Evolutionary conservation across 30 jellyfish, hydroid and myxozoan genomes (phyloP), one percentile per base, ranked within the genome.

Genomic region (Turritopsis rubra): DNA sequence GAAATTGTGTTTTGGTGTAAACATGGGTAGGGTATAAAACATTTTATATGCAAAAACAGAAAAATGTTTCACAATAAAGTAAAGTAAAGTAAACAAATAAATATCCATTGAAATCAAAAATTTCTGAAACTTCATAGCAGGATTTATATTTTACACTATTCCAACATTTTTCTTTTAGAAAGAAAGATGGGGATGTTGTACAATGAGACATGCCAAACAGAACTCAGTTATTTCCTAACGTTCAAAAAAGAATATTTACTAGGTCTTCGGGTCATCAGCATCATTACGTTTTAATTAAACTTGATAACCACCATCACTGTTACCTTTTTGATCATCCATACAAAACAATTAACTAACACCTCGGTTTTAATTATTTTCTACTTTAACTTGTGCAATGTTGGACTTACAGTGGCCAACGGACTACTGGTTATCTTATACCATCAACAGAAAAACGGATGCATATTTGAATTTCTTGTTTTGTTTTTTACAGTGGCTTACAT

Each of bases 331-430:
- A 74, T 74, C 65, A 3, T 74, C 71, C 28, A 26, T 13, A 74
- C 65, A 0, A 26, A 74, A 74, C 82, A 29, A 24, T n/a, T 29
- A 74, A 24, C 52, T 16, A 74, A 26, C 82, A 27, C 82, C 18
- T 74, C 82, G 7, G 65, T 24, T 9, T 52, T 26, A 16, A 74
- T 74, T 71, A 74, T 74, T 8, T 74, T 26, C 65, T 74, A 74
- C 24, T 30, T 74, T 20, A 74, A 30, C 65, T 28, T 74, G 82
- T 24, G 54, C 27, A 29, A 74, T 74, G 26, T 26, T 22, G 82
- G 65, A 27, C 30, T 68, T 23, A 30, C 82, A 22, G 52, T 29
- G 9, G 71, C 65, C 41, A 24, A 74, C 71, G 26, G 52, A 9
- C 24, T 74, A 26, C 82, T 74, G 17, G 24, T 21, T 18, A 74